Conservation (phyloP, 2,797 vertebrate genomes). For the Sebastes jordani region DNA sequence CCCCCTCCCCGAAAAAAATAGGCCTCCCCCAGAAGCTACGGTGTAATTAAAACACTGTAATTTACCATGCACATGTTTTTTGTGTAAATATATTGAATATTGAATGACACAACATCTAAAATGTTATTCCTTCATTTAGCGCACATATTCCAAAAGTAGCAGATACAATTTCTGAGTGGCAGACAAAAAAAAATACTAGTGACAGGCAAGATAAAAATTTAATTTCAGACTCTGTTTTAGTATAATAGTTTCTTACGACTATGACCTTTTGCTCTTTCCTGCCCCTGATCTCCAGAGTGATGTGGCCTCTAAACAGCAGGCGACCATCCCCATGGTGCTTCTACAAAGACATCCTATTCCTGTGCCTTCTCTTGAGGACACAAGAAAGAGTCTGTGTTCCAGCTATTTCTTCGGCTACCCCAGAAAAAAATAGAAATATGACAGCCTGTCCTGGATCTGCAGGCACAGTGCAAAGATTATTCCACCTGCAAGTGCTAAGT, state of each 20-base stretch:
- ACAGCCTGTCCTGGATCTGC: slow-evolving; percentile 18
- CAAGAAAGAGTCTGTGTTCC: slow-evolving; percentile 11
- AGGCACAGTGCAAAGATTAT: slow-evolving; percentile 8
- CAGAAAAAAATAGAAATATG: background rate
- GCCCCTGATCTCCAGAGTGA: slow-evolving; percentile 1
- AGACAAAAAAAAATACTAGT: too few species aligned
- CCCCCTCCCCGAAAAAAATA: background rate
- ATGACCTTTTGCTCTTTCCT: background rate
- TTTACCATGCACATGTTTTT: too few species aligned
- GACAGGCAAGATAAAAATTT: too few species aligned
- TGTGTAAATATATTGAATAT: too few species aligned
- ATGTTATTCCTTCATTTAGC: background rate
- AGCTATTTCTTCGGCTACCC: slow-evolving; percentile 6
- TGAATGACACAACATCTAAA: too few species aligned
- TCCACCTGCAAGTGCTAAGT: slow-evolving; percentile 1
- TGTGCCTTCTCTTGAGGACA: background rate
- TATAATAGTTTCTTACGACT: background rate
- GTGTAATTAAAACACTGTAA: too few species aligned
- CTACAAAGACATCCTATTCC: slow-evolving; percentile 19
- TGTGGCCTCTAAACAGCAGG: background rate
- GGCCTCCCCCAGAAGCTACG: background rate
- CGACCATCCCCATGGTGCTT: background rate
- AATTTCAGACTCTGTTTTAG: background rate
- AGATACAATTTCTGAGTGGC: too few species aligned
- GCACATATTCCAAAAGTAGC: background rate